Conservation (phyloP, 1,140 invertebrate species). For the Acromyrmex heyeri region DNA sequence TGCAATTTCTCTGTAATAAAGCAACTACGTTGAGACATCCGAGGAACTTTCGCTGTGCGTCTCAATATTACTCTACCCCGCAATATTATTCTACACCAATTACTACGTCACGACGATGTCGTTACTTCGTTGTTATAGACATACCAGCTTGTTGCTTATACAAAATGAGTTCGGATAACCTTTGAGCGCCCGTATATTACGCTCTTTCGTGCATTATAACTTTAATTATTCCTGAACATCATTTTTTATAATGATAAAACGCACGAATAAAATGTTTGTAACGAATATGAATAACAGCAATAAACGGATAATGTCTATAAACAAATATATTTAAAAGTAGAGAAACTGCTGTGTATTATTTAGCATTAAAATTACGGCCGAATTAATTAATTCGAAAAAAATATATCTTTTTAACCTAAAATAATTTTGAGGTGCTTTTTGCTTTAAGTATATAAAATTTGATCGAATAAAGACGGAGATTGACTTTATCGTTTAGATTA, state of each 20-base stretch:
- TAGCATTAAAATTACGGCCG: neutral
- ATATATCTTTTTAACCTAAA: neutral
- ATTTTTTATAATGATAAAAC: neutral
- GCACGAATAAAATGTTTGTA: neutral
- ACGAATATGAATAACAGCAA: neutral
- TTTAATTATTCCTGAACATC: neutral
- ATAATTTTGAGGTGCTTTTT: neutral
- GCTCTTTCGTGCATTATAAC: slow-evolving; percentile 23
- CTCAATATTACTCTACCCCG: slow-evolving; percentile 41
- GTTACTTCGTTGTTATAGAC: slow-evolving; percentile 38
- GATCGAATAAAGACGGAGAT: neutral
- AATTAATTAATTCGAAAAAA: slow-evolving; percentile 18
- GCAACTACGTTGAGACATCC: neutral
- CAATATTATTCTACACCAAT: slow-evolving; percentile 51
- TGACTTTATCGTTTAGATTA: slow-evolving; percentile 30
- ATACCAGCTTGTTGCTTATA: slow-evolving; percentile 40
- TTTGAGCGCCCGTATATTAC: slow-evolving; percentile 29
- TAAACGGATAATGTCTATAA: neutral
- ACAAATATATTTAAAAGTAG: neutral
- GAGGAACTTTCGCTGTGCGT: slow-evolving; percentile 4
- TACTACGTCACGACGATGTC: slow-evolving; percentile 50
- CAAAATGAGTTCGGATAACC: slow-evolving; percentile 57
- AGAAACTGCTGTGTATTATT: neutral
- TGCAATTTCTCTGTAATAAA: slow-evolving; percentile 24
- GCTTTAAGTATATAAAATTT: neutral